Evolutionary conservation across 2,113 vertebrate genomes (phyloP).

Genomic region (Motacilla tschutschensis): DNA sequence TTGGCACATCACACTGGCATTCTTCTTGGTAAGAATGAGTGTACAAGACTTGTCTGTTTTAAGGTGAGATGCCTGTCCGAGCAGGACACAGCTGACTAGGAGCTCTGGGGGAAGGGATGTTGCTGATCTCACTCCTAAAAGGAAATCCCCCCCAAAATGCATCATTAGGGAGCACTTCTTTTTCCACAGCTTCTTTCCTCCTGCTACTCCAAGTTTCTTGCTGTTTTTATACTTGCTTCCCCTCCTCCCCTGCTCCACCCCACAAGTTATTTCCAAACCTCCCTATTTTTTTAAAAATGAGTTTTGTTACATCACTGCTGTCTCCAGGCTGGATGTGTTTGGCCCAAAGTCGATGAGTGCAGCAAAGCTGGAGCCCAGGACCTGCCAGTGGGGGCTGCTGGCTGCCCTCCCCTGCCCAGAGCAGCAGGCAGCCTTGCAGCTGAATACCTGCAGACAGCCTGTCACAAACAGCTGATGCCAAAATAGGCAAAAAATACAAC

Average conservation of each 20-base stretch:
- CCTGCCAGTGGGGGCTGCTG: not conserved
- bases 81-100: not conserved
- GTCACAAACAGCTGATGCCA: constrained; percentile 1
- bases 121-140: not conserved
- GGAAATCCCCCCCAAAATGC: not conserved
- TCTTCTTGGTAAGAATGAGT: not conserved
- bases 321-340: not conserved
- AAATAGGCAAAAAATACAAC: constrained; percentile 11
- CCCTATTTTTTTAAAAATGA: not conserved
- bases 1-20: rapidly evolving
- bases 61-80: not conserved
- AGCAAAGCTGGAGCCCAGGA: not conserved
- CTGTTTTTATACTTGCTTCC: not conserved
- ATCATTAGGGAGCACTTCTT: not conserved
- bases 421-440: not conserved
- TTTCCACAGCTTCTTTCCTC: not conserved
- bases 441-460: not conserved
- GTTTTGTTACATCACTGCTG: not conserved
- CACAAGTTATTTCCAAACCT: not conserved
- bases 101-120: not conserved
- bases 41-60: not conserved
- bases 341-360: not conserved
- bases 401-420: not conserved
- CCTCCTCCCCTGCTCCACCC: rapidly evolving
- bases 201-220: not conserved